Evolutionary conservation across 2,797 vertebrate species (phyloP), one percentile per base, ranked within the genome.

Genomic region (Centroberyx gerrardi): DNA sequence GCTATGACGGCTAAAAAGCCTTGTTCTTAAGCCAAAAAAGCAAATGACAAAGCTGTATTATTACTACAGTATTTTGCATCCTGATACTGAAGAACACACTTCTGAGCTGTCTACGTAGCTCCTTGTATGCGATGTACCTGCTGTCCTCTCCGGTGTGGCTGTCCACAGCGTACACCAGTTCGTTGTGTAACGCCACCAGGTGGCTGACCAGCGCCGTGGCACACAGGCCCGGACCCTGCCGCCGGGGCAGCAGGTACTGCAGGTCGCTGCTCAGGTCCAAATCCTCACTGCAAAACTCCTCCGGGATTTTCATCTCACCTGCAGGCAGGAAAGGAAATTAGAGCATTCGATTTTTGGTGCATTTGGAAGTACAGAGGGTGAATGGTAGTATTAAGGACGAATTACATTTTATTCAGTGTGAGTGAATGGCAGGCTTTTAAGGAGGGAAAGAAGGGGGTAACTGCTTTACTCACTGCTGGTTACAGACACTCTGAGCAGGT

Each of bases 291-390:
- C 96, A 96, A 85, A 90, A 96, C 4, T 91, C 91, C n/a, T 90
- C 74, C 0, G 95, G 96, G 10, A 98, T 96, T 76, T 97, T 97
- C 42, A 97, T 94, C 80, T 96, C 96, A 65, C 94, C 97, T 97
- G 79, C 61, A 63, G 0, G 61, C 40, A 62, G 22, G 48, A 62
- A 56, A 61, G 4, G n/a, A 52, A 33, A 33, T 22, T 1, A 22
- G 38, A 40, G 38, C 9, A 12, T 40, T 40, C 12, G 8, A 12
- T 12, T 40, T 12, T 38, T 38, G 36, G 5, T 38, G 36, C 36
- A 38, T 38, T 38, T 38, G 36, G 36, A 38, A 38, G 36, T 38
- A 38, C 36, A 38, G 4, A 38, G 36, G 36, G 6, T 38, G 22
- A 22, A 22, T 22, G 22, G 22, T 22, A 22, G 22, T 22, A 22